Evolutionary conservation across 2,113 vertebrate genomes (phyloP).

Genomic region (Hipposideros armiger): DNA sequence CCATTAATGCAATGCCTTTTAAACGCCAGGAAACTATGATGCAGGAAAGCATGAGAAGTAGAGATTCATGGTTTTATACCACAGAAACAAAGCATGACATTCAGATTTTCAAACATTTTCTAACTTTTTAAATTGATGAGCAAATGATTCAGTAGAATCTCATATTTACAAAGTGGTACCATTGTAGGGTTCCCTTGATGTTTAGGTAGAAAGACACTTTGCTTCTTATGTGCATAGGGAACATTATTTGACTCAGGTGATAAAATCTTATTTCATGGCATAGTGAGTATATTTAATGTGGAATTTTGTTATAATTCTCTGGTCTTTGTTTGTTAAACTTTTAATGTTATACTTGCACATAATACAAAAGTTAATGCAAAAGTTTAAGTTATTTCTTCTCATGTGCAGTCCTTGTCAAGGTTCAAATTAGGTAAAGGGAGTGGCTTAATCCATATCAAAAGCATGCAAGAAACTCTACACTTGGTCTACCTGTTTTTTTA

Average conservation of each 20-base stretch:
- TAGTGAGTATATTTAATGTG: not conserved
- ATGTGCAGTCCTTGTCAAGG: not conserved
- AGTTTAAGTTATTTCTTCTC: not conserved
- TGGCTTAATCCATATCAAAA: not conserved
- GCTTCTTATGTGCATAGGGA: not conserved
- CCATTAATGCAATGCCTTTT: not conserved
- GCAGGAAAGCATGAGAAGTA: not conserved
- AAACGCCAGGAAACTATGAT: not conserved
- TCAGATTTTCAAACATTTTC: not conserved
- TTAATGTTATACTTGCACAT: not conserved
- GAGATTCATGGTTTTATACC: not conserved
- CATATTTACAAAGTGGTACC: not conserved
- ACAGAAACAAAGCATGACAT: not conserved
- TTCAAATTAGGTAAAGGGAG: not conserved
- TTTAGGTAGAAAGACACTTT: not conserved
- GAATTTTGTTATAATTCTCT: constrained; percentile 26
- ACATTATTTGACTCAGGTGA: not conserved
- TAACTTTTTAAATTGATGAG: not conserved
- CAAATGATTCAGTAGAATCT: not conserved
- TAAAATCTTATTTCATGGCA: constrained; percentile 1
- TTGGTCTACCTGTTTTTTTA: not conserved
- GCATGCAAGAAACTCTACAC: not conserved
- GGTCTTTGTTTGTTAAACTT: not conserved
- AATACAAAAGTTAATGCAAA: not conserved
- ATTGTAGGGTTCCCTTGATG: not conserved